Evolutionary conservation across 1,140 invertebrate species (phyloP), one percentile per base, ranked within the genome.

Genomic region (Dufourea novaeangliae): DNA sequence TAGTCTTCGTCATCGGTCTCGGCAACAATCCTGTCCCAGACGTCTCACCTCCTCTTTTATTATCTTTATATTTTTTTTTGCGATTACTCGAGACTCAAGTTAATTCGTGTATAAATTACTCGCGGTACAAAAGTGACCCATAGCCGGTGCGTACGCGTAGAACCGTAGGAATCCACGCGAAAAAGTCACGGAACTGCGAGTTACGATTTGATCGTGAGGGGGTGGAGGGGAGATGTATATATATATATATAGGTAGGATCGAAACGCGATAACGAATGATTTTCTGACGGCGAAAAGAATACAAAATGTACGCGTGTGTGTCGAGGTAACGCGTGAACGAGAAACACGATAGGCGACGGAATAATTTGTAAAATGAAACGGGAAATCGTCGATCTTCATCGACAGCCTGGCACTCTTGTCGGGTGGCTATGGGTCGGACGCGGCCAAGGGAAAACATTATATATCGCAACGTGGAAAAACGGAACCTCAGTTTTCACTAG

Each of bases 1-100:
- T 85, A 87, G 84, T 91, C 88, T 90, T 91, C 89, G 82, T 88
- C 90, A 89, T 90, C 86, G 85, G 85, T 88, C 85, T 87, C 85
- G 85, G 87, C 87, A 83, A 88, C 82, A 85, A 83, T 88, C 87
- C 85, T 85, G 85, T 81, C 83, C 79, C 84, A 83, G 77, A 78
- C 77, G 74, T 89, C 75, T 88, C 81, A 86, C 90, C 86, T 89
- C 85, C 71, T 88, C 74, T 85, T 86, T 50, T n/a, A 20, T 46
- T 46, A 46, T 2, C 41, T 7, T n/a, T n/a, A n/a, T n/a, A n/a
- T n/a, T n/a, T n/a, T n/a, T n/a, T 86, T 85, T 87, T 82, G 70
- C 37, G 66, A 69, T 88, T 84, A 86, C 76, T 89, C 83, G 20
- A 50, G 81, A 85, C 78, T 78, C 79, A 82, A 84, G 82, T 59